These are phyloP conservation scores for Melieria omissa DNA, from an alignment of 2,888 invertebrate species.

Conservation along the genomic window DNA sequence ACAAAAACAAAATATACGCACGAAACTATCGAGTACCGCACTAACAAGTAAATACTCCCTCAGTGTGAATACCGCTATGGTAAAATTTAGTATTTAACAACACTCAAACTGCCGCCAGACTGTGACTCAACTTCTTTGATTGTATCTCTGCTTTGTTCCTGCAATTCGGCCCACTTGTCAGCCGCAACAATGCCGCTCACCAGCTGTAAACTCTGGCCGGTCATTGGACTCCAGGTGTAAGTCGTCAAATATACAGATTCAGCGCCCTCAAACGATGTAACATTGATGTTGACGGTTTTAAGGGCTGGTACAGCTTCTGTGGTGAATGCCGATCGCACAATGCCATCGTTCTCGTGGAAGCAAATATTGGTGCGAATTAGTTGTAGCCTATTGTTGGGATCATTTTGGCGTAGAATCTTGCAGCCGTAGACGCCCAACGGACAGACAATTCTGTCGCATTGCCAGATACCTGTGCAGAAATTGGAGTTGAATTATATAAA, in stretches of 20 bases:
- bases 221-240: no score
- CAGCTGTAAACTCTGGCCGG: not conserved
- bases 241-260: not conserved
- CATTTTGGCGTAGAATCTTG: not conserved
- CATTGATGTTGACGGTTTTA: not conserved
- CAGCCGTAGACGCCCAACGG: not conserved
- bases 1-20: no score
- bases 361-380: conserved; percentile 6
- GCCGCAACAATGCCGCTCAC: not conserved
- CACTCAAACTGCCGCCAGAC: no score
- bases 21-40: no score
- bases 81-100: no score
- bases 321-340: not conserved
- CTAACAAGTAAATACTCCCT: no score
- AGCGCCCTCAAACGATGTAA: not conserved
- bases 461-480: not conserved
- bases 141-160: not conserved
- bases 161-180: not conserved
- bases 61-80: no score
- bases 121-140: not conserved
- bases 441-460: not conserved
- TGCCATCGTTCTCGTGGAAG: not conserved
- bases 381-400: not conserved
- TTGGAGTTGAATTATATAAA: not conserved
- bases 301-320: not conserved